Percentiles rank a stretch among this genome's conserved stretches.
phyloP scores from a whole-genome alignment of 2,797 vertebrate genomes.

The Spinibarbus caldwelli region DNA sequence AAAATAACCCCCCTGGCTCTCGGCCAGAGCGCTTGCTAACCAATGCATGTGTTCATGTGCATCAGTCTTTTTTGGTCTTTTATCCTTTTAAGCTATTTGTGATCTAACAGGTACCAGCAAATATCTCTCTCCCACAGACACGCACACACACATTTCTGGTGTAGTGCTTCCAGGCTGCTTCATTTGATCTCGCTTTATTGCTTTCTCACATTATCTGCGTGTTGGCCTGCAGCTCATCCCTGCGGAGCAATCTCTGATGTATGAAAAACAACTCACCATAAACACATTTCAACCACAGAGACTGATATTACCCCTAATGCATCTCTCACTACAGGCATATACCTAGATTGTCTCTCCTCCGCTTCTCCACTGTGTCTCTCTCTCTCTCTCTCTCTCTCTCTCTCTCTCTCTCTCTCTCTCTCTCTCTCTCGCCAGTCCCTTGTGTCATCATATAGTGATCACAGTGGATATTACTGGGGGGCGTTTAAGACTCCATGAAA shows the following conservation, averaged over 20 bases:
- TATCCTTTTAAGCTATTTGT: constrained; percentile 64
- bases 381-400: no score
- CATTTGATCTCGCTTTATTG: constrained; percentile 70
- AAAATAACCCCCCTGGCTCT: constrained; percentile 71
- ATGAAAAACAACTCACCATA: constrained; percentile 67
- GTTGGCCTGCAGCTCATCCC: constrained; percentile 61
- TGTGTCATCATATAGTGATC: constrained; percentile 47
- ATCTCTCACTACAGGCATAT: constrained; percentile 44
- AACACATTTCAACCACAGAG: constrained; percentile 69
- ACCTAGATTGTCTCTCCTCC: constrained; percentile 33
- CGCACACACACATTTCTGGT: constrained; percentile 39
- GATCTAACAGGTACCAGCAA: constrained; percentile 52
- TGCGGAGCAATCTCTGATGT: constrained; percentile 65
- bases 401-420: constrained; percentile 22
- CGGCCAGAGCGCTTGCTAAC: constrained; percentile 67
- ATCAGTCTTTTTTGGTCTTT: constrained; percentile 44
- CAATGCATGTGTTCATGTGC: constrained; percentile 51
- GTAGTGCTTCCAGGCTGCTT: constrained; percentile 57
- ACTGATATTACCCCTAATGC: constrained; percentile 64
- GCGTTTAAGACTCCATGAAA: constrained; percentile 46
- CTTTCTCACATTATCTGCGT: constrained; percentile 64
- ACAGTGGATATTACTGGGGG: constrained; percentile 41
- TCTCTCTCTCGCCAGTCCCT: constrained; percentile 28
- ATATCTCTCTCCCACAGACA: constrained; percentile 54
- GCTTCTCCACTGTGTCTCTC: not conserved